phyloP scores from a whole-genome alignment of 1,140 invertebrate genomes.

The Gryon sp. region DNA sequence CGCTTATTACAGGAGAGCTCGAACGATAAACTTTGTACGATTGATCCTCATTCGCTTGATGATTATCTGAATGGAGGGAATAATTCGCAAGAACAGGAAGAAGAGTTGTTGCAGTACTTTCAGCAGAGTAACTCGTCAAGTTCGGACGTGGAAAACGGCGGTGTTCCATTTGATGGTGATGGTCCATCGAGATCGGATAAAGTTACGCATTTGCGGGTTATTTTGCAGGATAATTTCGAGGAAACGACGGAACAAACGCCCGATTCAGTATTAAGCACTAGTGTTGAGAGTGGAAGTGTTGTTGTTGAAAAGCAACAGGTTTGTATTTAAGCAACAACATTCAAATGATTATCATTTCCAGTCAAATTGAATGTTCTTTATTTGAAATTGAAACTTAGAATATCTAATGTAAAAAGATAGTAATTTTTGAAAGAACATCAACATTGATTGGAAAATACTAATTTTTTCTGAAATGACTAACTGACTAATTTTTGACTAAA shows the following conservation, averaged over 20 bases:
- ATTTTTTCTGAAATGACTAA: not conserved
- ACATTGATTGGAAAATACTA: not conserved
- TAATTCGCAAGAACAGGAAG: constrained; percentile 89
- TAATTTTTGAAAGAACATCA: too few species aligned
- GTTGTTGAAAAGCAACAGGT: constrained; percentile 66
- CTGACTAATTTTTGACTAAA: too few species aligned
- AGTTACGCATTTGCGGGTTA: constrained; percentile 85
- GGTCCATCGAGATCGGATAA: constrained; percentile 81
- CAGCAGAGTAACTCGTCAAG: constrained; percentile 80
- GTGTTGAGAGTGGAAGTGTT: constrained; percentile 53
- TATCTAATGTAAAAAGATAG: too few species aligned
- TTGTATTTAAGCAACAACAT: too few species aligned
- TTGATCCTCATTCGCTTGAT: constrained; percentile 88
- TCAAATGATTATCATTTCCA: too few species aligned
- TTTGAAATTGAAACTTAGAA: too few species aligned
- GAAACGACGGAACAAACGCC: constrained; percentile 71
- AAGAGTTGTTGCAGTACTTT: constrained; percentile 89
- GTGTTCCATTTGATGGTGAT: constrained; percentile 61
- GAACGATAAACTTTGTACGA: constrained; percentile 81
- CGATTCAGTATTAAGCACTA: constrained; percentile 64
- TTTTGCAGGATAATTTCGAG: constrained; percentile 85
- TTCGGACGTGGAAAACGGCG: constrained; percentile 71
- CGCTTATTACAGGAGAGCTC: constrained; percentile 67
- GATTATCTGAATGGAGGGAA: constrained; percentile 87
- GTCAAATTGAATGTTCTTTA: too few species aligned